Conservation (phyloP, 35 echinoderm and acorn worm genomes). For the Stichopus chloronotus region DNA sequence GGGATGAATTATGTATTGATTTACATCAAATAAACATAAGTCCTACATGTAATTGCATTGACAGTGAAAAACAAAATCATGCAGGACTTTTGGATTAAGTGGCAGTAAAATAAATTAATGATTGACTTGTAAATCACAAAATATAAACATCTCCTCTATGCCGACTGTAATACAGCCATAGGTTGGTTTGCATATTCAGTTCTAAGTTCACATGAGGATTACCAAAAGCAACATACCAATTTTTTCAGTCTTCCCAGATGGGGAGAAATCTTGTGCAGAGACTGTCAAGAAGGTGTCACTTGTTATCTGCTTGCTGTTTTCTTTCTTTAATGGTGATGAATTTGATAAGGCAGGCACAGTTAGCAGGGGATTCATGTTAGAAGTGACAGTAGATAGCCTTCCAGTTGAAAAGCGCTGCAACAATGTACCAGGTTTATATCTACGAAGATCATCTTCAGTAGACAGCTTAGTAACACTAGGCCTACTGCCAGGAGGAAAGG, state of each 20-base stretch:
- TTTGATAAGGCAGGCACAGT: background rate
- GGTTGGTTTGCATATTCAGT: too few species aligned
- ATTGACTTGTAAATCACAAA: too few species aligned
- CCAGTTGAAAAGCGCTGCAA: conserved; percentile 47
- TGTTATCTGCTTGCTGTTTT: conserved; percentile 55
- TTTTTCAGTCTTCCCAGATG: conserved; percentile 59
- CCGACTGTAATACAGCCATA: too few species aligned
- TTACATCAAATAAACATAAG: too few species aligned
- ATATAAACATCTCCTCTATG: too few species aligned
- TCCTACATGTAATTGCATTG: too few species aligned
- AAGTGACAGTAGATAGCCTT: conserved; percentile 76
- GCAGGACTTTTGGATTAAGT: too few species aligned
- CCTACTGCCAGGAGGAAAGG: conserved; percentile 20
- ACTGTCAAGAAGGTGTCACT: conserved; percentile 46
- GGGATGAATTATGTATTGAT: too few species aligned
- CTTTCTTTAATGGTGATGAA: conserved; percentile 33
- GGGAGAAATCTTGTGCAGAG: conserved; percentile 76
- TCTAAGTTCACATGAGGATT: too few species aligned
- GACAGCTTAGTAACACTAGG: background rate
- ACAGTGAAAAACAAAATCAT: too few species aligned
- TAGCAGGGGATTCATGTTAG: conserved; percentile 75
- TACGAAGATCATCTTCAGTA: background rate
- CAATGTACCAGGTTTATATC: background rate
- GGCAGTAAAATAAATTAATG: too few species aligned
- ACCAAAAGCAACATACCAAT: conserved; percentile 64